Base-by-base conservation (phyloP, 2,888 invertebrate genomes). In the Chrysina gloriosa region DNA sequence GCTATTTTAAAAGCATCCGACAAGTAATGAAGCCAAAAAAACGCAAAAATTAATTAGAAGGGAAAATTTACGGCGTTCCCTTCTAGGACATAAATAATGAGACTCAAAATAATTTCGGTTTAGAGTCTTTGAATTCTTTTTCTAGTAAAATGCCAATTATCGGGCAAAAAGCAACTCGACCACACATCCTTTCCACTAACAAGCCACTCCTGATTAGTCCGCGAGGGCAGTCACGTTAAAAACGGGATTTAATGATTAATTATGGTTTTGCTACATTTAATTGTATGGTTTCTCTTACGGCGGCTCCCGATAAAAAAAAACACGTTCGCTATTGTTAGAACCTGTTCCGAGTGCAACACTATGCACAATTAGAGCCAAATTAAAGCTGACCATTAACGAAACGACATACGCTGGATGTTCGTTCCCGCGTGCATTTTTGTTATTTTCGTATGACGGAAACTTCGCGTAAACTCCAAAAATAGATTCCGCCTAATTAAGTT, bases 211-310 rank as follows among this genome's bases (percentile, higher is more conserved):
- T 74, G 74, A 74, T 74, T 74, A 74, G 72, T 70, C 70, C 67
- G 61, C 39, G 58, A 58, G 58, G 39, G 58, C 58, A 71, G 69
- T 68, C 61, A 69, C 70, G 71, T 69, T 71, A 72, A 73, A 72
- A 74, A 73, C 69, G 69, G 25, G 72, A 72, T 72, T 72, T 73
- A 74, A 74, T 74, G 73, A 74, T 74, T 74, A 73, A 74, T 73
- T 72, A 72, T 67, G 70, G 69, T 70, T 73, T 73, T 71, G 58
- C 39, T 39, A 23, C 39, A 39, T 69, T 58, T 58, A 58, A 58
- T 58, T 58, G 58, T 39, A 14, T 34, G 11, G 27, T 39, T 23
- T 3, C 25, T 39, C 42, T 58, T 58, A 39, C 39, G 58, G 14
- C 6, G n/a, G 14, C 21, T 56, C 39, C 14, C 29, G 9, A 34